Base-by-base conservation (phyloP, 2,797 vertebrate species). In the Tokudaia muenninki region DNA sequence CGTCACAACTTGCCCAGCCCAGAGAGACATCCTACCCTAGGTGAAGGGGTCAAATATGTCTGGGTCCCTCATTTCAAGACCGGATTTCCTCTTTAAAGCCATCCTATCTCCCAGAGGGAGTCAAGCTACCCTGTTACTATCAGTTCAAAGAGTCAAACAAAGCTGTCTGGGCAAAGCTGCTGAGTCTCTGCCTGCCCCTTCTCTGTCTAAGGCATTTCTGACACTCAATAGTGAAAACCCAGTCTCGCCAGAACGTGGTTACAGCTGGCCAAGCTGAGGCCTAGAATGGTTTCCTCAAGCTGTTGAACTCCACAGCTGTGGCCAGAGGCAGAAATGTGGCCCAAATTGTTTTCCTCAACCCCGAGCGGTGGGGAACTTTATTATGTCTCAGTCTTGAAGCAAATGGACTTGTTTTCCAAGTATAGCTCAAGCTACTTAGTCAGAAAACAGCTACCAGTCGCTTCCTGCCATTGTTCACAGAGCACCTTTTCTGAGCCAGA, bases 381-480 rank as follows among this genome's bases (percentile, higher is more conserved):
- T 50, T 5, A 41, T 8, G 1, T 80, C 67, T 92, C 78, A 14
- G 44, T 65, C 67, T 63, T 37, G 47, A 67, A 91, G 59, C 63
- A 81, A 78, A 87, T 2, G 44, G 9, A n/a, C 14, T 96, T 67
- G 47, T 92, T 92, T 95, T 78, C 59, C 21, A 63, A 86, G 41
- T 21, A 16, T 22, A 63, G 50, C 79, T 81, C 88, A 26, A 61
- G n/a, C 26, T n/a, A 6, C 37, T 29, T 47, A 26, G 26, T 90
- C 74, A 24, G 52, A 82, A 90, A 88, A 37, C 52, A 74, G 67
- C 86, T 59, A 34, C 91, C 67, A n/a, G 19, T 57, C 31, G 21
- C 72, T 16, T 83, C 86, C n/a, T 21, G 13, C 17, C 34, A 65
- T 75, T 37, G 50, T 44, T 80, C 65, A 90, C 70, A 11, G 77